Evolutionary conservation across 1,140 invertebrate genomes (phyloP), one percentile per base, ranked within the genome.

Genomic region (Plectrocnemia conspersa): DNA sequence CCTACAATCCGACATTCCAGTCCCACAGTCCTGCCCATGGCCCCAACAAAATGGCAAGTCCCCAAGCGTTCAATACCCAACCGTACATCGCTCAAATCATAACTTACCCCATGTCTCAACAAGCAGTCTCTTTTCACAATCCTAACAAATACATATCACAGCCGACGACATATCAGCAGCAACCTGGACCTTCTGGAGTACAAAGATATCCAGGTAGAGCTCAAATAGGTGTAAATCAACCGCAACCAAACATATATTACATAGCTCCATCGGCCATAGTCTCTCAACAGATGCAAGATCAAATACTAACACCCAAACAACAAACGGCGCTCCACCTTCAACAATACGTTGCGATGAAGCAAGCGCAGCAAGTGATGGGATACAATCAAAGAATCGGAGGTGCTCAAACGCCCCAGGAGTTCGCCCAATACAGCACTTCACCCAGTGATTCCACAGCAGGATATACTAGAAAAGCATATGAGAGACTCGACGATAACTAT

Each of bases 1-100:
- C 74, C 1, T 76, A 67, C 54, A 76, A 76, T 42, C 74, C 73
- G 42, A 76, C 74, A 71, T 76, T 76, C 71, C 73, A 76, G 64
- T 75, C 70, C 2, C 72, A 74, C 48, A 76, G 74, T 64, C 74
- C 74, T 2, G 70, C 74, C 16, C 73, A 74, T 56, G 33, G 29
- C 5, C 33, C 58, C 9, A 52, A 25, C 21, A 56, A 56, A 33
- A 3, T 36, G 3, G 44, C 36, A 9, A 50, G 40, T 15, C 19
- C 45, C 13, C 45, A 42, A 32, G 16, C 64, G 16, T 50, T 50
- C 33, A 50, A 50, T 38, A 67, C 69, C 16, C 73, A 75, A 54
- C 74, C 74, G 3, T 76, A 74, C 46, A 75, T 74, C 54, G 69
- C 74, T 19, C 74, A 76, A 58, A 74, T 76, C 10, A 65, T 74